These are phyloP conservation scores for Diarsia dahlii DNA, from an alignment of 2,888 invertebrate genomes.

Conservation along the genomic window DNA sequence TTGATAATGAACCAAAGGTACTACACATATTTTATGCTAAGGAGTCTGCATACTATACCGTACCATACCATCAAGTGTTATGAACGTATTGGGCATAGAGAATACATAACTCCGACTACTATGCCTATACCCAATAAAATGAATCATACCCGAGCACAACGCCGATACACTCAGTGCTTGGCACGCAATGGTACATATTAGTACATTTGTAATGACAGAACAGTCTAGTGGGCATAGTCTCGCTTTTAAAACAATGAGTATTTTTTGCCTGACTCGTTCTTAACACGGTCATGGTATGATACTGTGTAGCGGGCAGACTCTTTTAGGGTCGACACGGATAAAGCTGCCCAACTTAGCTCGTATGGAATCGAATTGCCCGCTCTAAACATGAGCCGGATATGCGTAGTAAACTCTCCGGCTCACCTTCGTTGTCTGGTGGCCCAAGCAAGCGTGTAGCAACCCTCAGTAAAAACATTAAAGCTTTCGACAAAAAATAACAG, in stretches of 20 bases:
- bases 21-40: neutral
- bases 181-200: neutral
- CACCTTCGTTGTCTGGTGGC: neutral
- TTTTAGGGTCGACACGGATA: neutral
- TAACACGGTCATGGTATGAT: neutral
- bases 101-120: neutral
- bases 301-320: neutral
- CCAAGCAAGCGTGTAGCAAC: neutral
- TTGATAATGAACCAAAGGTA: neutral
- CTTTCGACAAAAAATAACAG: conserved; percentile 16
- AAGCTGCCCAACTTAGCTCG: neutral
- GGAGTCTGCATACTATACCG: neutral
- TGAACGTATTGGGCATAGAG: neutral
- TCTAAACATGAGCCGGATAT: neutral
- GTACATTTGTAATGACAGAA: neutral
- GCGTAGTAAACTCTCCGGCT: neutral
- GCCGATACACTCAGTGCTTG: neutral
- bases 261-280: neutral
- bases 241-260: neutral
- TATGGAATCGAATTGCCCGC: neutral
- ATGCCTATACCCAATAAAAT: neutral
- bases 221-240: neutral
- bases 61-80: neutral
- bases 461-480: conserved; percentile 18
- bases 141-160: neutral